Percentiles rank a stretch among this genome's conserved stretches.
These are phyloP conservation scores for Enhydra lutris DNA, from an alignment of 2,113 vertebrate genomes.

Conservation along the genomic window DNA sequence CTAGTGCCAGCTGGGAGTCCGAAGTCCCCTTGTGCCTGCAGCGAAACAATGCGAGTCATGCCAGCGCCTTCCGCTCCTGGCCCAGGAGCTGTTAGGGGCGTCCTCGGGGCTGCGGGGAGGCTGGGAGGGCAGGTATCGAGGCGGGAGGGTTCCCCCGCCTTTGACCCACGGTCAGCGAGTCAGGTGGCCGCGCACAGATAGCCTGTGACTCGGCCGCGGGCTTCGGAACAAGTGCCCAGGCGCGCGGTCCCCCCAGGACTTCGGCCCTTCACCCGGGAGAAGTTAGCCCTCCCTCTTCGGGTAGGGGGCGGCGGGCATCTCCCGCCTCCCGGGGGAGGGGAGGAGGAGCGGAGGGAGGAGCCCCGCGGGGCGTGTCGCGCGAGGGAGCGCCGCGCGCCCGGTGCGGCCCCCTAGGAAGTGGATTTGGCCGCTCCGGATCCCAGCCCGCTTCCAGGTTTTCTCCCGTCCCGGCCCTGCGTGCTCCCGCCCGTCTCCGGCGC, in stretches of 20 bases:
- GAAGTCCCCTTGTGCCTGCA: background rate
- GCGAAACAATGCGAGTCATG: slow-evolving; percentile 12
- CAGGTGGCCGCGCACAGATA: slow-evolving; percentile 21
- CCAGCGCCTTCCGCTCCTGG: background rate
- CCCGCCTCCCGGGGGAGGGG: background rate
- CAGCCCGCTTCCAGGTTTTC: slow-evolving; percentile 75
- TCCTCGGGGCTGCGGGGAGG: background rate
- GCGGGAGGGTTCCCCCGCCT: background rate
- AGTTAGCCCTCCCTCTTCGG: background rate
- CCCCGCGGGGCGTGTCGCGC: slow-evolving; percentile 40
- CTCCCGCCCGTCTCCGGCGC: slow-evolving; percentile 53
- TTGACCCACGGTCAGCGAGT: background rate
- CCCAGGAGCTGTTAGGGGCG: background rate
- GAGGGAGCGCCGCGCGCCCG: slow-evolving; percentile 3
- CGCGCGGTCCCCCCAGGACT: background rate
- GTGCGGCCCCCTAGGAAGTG: slow-evolving; percentile 75
- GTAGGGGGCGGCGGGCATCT: background rate
- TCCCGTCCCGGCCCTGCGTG: slow-evolving; percentile 75
- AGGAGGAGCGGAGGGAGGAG: slow-evolving; percentile 58
- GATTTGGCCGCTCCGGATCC: slow-evolving; percentile 76
- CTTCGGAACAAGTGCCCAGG: background rate
- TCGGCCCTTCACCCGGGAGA: background rate
- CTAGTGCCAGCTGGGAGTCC: background rate
- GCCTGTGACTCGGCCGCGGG: background rate
- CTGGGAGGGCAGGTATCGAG: background rate